A percentile compares a stretch with the other conserved stretches of the same genome.
Evolutionary conservation across 2,113 vertebrate genomes (phyloP).

Genomic region (Uria lomvia): DNA sequence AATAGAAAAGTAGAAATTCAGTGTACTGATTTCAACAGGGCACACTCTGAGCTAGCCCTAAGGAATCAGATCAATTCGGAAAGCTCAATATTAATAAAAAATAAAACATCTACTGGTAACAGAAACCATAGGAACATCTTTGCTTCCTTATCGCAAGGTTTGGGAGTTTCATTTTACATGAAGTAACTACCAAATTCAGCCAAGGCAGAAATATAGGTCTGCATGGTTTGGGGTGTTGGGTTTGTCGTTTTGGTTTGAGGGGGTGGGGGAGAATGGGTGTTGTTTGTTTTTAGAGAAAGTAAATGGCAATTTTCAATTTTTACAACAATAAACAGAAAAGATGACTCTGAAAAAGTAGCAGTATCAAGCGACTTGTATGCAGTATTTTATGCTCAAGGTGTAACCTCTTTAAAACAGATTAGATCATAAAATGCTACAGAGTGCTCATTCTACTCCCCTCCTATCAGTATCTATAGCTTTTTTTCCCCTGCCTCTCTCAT

Average conservation of each 20-base stretch:
- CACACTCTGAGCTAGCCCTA: background rate
- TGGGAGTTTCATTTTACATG: background rate
- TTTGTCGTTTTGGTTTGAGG: background rate
- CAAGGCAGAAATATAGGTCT: background rate
- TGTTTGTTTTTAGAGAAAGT: background rate
- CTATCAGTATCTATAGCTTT: background rate
- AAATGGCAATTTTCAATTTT: background rate
- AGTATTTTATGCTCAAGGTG: background rate
- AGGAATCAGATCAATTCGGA: background rate
- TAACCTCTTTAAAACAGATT: background rate
- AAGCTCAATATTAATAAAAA: background rate
- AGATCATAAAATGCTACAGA: background rate
- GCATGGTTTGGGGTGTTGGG: background rate
- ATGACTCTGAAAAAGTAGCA: background rate
- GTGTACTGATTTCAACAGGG: background rate
- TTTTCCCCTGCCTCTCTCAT: background rate
- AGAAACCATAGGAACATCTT: background rate
- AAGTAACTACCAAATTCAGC: background rate
- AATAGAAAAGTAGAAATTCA: background rate
- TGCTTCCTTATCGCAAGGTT: background rate
- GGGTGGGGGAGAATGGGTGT: accelerated
- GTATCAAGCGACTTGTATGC: background rate
- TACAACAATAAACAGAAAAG: background rate
- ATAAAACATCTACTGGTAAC: background rate
- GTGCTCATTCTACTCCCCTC: background rate